Evolutionary conservation across 2,888 invertebrate species (phyloP).

Genomic region (Erpobdella octoculata): DNA sequence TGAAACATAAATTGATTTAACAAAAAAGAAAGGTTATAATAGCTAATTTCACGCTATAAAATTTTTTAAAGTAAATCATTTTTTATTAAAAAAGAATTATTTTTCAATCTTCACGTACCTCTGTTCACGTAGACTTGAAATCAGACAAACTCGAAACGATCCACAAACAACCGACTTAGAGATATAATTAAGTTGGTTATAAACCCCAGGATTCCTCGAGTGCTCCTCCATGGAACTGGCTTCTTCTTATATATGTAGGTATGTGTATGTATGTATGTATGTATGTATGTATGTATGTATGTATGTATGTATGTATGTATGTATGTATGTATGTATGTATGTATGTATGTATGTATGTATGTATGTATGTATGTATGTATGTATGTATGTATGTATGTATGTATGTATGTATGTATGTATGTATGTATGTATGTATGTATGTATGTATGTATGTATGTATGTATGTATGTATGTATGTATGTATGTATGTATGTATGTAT

Average conservation of each 20-base stretch:
- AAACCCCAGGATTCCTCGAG: background rate
- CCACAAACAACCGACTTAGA: background rate
- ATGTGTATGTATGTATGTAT: background rate
- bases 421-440: background rate
- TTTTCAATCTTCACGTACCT: background rate
- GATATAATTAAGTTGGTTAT: background rate
- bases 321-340: background rate
- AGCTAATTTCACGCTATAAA: too few species aligned
- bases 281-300: background rate
- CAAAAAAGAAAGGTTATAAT: too few species aligned
- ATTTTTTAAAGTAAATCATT: background rate
- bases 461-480: background rate
- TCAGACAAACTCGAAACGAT: background rate
- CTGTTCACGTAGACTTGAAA: background rate
- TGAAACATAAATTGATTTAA: too few species aligned
- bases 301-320: background rate
- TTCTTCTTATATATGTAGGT: background rate
- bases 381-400: constrained; percentile 1
- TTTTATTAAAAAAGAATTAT: background rate
- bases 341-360: background rate
- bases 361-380: constrained; percentile 1
- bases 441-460: constrained; percentile 1
- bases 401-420: background rate
- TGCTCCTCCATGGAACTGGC: background rate
- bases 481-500: background rate